phyloP scores from a whole-genome alignment of 2,113 vertebrate species.

The Deroptyus accipitrinus region DNA sequence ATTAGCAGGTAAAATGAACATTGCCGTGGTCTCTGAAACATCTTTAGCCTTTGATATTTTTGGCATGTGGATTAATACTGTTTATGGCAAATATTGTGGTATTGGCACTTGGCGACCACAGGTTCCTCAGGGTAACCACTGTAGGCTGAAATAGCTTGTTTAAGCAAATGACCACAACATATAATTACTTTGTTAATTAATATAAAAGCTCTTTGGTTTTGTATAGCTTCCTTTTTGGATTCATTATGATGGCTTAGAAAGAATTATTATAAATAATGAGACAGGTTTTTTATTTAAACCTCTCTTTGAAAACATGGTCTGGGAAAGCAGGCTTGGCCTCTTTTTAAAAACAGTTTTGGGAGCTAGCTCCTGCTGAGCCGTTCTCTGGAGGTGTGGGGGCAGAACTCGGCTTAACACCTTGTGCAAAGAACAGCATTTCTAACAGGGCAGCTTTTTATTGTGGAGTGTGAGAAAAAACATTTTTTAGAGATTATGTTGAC shows the following conservation, averaged over 20 bases:
- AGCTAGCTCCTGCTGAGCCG: not conserved
- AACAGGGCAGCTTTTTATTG: not conserved
- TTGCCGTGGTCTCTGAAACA: not conserved
- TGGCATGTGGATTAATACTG: not conserved
- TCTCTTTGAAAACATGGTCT: not conserved
- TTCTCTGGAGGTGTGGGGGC: not conserved
- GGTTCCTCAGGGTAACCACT: not conserved
- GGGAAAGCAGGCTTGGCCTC: not conserved
- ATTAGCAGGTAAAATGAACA: not conserved
- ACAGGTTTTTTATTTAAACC: not conserved
- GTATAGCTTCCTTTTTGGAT: not conserved
- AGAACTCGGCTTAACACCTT: not conserved
- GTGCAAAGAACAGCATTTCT: not conserved
- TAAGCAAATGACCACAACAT: not conserved
- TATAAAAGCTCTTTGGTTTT: slow-evolving; percentile 16
- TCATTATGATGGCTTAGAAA: not conserved
- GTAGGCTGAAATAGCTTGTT: not conserved
- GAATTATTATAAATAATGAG: slow-evolving; percentile 1
- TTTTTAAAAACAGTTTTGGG: not conserved
- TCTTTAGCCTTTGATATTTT: not conserved
- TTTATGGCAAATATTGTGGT: not conserved
- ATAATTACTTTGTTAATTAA: not conserved
- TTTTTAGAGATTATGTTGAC: not conserved
- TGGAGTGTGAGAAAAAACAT: not conserved
- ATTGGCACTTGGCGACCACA: not conserved